Evolutionary conservation across 2,797 vertebrate genomes (phyloP), one percentile per base, ranked within the genome.

Genomic region (Takifugu rubripes): DNA sequence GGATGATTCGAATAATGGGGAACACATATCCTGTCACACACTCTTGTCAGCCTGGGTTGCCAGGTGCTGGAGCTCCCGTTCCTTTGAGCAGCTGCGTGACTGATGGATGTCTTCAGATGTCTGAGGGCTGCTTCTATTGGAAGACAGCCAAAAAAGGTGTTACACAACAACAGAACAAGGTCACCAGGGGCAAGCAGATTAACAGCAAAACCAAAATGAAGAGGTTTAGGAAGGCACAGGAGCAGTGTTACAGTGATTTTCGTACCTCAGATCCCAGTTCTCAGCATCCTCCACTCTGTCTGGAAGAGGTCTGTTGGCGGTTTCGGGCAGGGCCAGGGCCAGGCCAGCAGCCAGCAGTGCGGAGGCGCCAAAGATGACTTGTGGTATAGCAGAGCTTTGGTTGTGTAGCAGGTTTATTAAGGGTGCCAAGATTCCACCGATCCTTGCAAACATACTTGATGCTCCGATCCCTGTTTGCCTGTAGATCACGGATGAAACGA

Each of bases 391-490:
- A 0, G 85, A 77, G 67, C 53, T 85, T n/a, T 74, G 75, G 67
- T 66, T 74, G 14, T 87, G 73, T 1, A 91, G 69, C 70, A 90
- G 79, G 78, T 90, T 91, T 70, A 90, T 90, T 0, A 89, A 44
- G 3, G 90, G 89, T 1, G 89, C 89, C 52, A 91, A 78, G 49
- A 91, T 85, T 2, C 91, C 90, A 2, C 90, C 90, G 54, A 88
- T 68, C 58, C 88, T 78, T 0, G 90, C 89, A 69, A 90, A 90
- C 89, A 91, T 90, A 29, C 78, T 70, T 16, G 87, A 86, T 16
- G 88, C 75, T 0, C 90, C 91, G 25, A 91, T 84, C 36, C 90
- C 91, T n/a, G 87, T 91, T 85, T 92, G 91, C 54, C 90, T 92
- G 68, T 40, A 21, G n/a, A 14, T 12, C 45, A 7, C 2, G 2